These are phyloP conservation scores for Caenorhabditis afra DNA, from an alignment of 2,888 invertebrate species.

Conservation along the genomic window DNA sequence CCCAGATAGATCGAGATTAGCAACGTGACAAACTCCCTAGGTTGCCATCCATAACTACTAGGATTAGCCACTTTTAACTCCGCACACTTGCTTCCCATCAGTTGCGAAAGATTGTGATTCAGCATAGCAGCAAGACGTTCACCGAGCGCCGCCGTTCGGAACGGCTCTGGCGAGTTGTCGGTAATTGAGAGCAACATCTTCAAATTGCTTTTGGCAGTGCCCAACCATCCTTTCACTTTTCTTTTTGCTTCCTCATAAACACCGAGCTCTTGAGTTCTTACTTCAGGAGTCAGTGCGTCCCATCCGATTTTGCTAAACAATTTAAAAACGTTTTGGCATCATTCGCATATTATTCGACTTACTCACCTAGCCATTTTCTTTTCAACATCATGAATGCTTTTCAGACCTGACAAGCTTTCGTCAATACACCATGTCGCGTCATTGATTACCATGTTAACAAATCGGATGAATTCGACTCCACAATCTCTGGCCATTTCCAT, in stretches of 20 bases:
- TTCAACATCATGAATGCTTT: slow-evolving; percentile 87
- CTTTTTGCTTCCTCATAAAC: slow-evolving; percentile 80
- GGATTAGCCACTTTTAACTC: slow-evolving; percentile 82
- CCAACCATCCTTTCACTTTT: slow-evolving; percentile 79
- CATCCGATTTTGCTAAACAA: slow-evolving; percentile 68
- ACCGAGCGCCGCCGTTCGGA: slow-evolving; percentile 90
- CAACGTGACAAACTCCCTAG: slow-evolving; percentile 91
- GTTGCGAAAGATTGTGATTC: slow-evolving; percentile 96
- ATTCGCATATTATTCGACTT: no score
- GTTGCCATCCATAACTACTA: slow-evolving; percentile 95
- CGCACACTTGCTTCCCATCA: slow-evolving; percentile 84
- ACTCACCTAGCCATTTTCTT: slow-evolving; percentile 86
- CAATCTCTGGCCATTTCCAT: slow-evolving; percentile 87
- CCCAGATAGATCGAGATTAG: slow-evolving; percentile 91
- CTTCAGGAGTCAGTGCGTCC: slow-evolving; percentile 62
- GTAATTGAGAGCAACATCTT: slow-evolving; percentile 98
- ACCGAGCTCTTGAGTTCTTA: slow-evolving; percentile 66
- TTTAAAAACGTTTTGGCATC: background rate
- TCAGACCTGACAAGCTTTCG: slow-evolving; percentile 93
- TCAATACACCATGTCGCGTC: slow-evolving; percentile 96
- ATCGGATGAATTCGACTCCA: slow-evolving; percentile 87
- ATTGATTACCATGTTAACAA: slow-evolving; percentile 96
- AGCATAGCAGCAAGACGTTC: slow-evolving; percentile 97
- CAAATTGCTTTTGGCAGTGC: slow-evolving; percentile 89
- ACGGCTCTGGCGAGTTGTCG: slow-evolving; percentile 92